A percentile compares a stretch with the other conserved stretches of the same genome.
Conservation (phyloP, 2,113 vertebrate species). For the Lamprotornis superbus region DNA sequence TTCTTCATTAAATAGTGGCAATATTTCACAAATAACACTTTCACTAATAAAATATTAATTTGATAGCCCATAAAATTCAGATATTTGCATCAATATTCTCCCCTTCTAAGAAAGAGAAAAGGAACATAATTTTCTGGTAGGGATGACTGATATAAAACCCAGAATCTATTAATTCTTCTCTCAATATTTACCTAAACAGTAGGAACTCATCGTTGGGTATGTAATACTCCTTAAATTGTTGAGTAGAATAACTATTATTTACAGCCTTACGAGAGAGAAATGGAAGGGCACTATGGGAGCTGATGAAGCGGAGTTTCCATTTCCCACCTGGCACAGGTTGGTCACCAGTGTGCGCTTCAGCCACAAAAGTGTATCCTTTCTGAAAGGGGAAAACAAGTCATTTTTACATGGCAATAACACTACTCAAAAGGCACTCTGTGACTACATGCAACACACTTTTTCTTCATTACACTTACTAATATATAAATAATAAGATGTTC, state of each 20-base stretch:
- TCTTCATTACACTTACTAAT: background rate
- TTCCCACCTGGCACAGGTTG: constrained; percentile 49
- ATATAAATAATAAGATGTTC: background rate
- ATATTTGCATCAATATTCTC: background rate
- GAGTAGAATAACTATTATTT: constrained; percentile 74
- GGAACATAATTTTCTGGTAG: background rate
- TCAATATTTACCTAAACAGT: constrained; percentile 83
- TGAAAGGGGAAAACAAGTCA: constrained; percentile 42
- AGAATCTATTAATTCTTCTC: background rate
- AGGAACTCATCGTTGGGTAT: constrained; percentile 82
- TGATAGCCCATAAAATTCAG: background rate
- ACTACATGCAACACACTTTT: background rate
- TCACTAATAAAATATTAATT: background rate
- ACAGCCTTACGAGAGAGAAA: constrained; percentile 65
- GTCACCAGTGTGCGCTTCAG: constrained; percentile 77
- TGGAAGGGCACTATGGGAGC: constrained; percentile 76
- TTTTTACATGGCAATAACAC: background rate
- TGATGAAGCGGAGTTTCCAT: constrained; percentile 85
- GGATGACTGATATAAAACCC: background rate
- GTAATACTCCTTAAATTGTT: constrained; percentile 85
- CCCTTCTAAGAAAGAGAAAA: background rate
- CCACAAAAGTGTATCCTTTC: constrained; percentile 91
- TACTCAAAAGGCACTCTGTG: background rate
- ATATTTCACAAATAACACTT: background rate
- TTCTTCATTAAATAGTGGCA: background rate